Evolutionary conservation across 2,113 vertebrate genomes (phyloP).

Genomic region (Grus americana): DNA sequence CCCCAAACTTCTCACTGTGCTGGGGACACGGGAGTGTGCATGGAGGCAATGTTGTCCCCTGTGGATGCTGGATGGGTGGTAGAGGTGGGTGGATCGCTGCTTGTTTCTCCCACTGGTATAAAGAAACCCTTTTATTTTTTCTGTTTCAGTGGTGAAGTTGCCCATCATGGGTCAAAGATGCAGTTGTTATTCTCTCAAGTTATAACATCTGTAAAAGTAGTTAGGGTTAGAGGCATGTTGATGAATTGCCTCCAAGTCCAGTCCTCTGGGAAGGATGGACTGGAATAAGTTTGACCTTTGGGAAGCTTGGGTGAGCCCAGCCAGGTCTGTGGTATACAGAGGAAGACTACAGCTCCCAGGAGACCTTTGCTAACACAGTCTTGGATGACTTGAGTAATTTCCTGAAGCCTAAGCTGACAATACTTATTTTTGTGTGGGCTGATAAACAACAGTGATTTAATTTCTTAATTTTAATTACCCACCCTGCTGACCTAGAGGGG

Average conservation of each 20-base stretch:
- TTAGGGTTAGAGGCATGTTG: not conserved
- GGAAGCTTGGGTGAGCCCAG: not conserved
- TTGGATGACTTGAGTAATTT: not conserved
- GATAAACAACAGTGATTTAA: not conserved
- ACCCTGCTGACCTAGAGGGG: not conserved
- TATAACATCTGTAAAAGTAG: not conserved
- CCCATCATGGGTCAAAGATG: not conserved
- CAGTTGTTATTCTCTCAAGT: not conserved
- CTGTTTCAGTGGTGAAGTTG: not conserved
- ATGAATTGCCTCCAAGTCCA: not conserved
- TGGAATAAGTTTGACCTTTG: not conserved
- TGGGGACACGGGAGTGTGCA: not conserved
- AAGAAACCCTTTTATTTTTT: not conserved
- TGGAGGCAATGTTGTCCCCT: not conserved
- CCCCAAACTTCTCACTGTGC: not conserved
- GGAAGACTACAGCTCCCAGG: not conserved
- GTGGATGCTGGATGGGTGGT: not conserved
- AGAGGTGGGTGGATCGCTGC: not conserved
- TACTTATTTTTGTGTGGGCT: not conserved
- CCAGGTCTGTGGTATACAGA: not conserved
- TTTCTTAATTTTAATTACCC: not conserved
- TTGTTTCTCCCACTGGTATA: not conserved
- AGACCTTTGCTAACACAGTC: not conserved
- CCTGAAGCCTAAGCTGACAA: not conserved
- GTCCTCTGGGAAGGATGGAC: not conserved